Base-by-base conservation (phyloP, 2,113 vertebrate species). In the Plectropomus leopardus region DNA sequence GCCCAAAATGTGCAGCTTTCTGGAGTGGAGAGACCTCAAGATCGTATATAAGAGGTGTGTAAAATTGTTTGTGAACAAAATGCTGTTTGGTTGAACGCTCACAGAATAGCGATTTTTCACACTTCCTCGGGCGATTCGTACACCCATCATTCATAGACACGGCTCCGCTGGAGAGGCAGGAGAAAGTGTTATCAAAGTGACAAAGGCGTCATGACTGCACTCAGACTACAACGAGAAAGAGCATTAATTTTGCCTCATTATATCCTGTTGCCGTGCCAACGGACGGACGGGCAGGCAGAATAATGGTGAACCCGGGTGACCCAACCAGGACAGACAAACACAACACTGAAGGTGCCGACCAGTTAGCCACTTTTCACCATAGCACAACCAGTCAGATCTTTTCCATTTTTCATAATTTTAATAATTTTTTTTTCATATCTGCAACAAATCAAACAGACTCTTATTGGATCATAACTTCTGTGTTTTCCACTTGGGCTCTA, bases 1-100 rank as follows among this genome's bases (percentile, higher is more conserved):
- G 79, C 98, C 98, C 72, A 99, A 99, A 94, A 99, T 99, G 97
- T 99, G 98, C 96, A 99, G 97, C 94, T 99, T 99, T 83, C 93
- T 99, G 87, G 98, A 99, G 86, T 99, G 98, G 95, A 90, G 94
- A 40, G 95, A 96, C 77, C 93, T 95, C 11, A 96, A 95, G 86
- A 84, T 99, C 88, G 98, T 99, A 82, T 99, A 99, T 91, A 99
- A 99, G 94, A 98, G 98, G 98, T 97, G 72, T 65, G 94, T 85
- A 34, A 16, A 21, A 14, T 14, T 61, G 23, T 68, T 45, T 55
- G 5, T 42, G 30, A 45, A 34, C 15, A 54, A 59, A 70, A 28
- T 7, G 26, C 10, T 67, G 30, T 57, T n/a, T 66, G 60, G 64
- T 30, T 82, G 28, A 74, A 63, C 1, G 26, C 71, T 54, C 30